Conservation (phyloP, 1,140 invertebrate species). For the Bombus confusus region DNA sequence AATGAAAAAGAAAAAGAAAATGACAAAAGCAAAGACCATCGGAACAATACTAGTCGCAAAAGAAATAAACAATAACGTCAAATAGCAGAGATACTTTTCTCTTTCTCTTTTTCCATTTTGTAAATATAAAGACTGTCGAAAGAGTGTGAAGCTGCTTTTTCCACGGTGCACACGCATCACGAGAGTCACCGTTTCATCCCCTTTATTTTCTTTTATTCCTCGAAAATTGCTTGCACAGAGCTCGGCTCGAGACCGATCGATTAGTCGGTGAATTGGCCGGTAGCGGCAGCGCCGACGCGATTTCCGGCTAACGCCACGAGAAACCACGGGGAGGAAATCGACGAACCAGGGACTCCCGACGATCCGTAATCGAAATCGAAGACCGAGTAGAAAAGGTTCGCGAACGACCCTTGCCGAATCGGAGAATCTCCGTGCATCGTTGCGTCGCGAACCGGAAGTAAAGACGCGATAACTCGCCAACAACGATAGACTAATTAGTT, state of each 20-base stretch:
- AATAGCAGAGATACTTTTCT: neutral
- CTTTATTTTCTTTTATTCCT: neutral
- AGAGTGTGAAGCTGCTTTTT: neutral
- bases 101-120: neutral
- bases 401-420: neutral
- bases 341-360: neutral
- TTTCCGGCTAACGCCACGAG: slow-evolving; percentile 5
- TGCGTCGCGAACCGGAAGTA: slow-evolving; percentile 22
- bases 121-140: neutral
- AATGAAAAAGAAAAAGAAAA: neutral
- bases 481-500: slow-evolving; percentile 26
- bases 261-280: neutral
- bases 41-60: neutral
- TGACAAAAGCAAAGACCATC: no score
- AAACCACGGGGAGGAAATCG: neutral
- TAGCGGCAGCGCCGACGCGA: neutral
- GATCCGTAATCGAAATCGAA: neutral
- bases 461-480: slow-evolving; percentile 23
- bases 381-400: slow-evolving; percentile 3
- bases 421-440: no score
- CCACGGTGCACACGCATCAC: neutral
- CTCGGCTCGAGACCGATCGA: neutral
- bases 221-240: neutral
- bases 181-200: neutral
- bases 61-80: no score